Conservation (phyloP, 2,888 invertebrate genomes). For the Eupithecia tripunctaria region DNA sequence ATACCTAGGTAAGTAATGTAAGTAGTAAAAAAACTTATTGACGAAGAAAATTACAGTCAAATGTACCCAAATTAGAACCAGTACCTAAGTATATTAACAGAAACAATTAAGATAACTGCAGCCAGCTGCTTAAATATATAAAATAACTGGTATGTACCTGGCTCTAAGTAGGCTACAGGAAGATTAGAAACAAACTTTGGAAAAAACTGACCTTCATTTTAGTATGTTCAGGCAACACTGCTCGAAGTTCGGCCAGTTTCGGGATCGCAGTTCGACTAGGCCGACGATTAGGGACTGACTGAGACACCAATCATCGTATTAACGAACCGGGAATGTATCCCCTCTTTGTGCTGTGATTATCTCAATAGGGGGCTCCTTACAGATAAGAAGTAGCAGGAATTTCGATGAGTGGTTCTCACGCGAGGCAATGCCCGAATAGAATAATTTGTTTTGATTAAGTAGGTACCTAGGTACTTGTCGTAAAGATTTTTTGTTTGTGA, state of each 20-base stretch:
- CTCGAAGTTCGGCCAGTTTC: slow-evolving; percentile 44
- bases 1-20: too few relatives aligned
- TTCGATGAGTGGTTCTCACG: slow-evolving; percentile 43
- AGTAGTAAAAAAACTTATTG: too few relatives aligned
- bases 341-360: slow-evolving; percentile 72
- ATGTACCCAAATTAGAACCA: too few relatives aligned
- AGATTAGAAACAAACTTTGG: not conserved
- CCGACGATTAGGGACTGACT: slow-evolving; percentile 66
- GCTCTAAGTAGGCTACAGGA: not conserved
- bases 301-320: slow-evolving; percentile 68
- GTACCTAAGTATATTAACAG: too few relatives aligned
- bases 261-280: slow-evolving; percentile 51
- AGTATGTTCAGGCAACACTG: not conserved
- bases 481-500: too few relatives aligned
- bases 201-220: slow-evolving; percentile 25
- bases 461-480: not conserved
- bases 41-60: too few relatives aligned
- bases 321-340: slow-evolving; percentile 69
- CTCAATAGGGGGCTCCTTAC: slow-evolving; percentile 61
- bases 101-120: too few relatives aligned
- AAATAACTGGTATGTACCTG: not conserved
- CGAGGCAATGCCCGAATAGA: slow-evolving; percentile 35
- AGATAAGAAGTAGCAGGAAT: slow-evolving; percentile 63
- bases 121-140: too few relatives aligned
- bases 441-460: slow-evolving; percentile 11